These are phyloP conservation scores for Halichoerus grypus DNA, from an alignment of 2,113 vertebrate species.

Conservation along the genomic window DNA sequence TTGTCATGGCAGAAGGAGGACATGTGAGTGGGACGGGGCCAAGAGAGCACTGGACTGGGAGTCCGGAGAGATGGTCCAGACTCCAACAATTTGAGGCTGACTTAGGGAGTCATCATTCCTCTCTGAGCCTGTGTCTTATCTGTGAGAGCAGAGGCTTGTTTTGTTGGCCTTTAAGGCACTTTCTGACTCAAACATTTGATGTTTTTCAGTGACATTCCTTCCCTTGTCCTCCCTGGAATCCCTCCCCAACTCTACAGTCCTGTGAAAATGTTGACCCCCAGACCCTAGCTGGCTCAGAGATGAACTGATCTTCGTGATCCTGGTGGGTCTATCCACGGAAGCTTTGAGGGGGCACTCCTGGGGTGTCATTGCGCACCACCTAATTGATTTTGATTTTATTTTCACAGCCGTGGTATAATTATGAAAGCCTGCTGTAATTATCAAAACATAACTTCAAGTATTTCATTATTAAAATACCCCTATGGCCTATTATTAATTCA, in stretches of 20 bases:
- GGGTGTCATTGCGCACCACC: slow-evolving; percentile 57
- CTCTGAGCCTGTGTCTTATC: background rate
- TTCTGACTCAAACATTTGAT: background rate
- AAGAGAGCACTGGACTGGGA: background rate
- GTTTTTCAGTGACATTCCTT: background rate
- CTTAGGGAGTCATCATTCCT: background rate
- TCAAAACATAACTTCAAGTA: slow-evolving; percentile 93
- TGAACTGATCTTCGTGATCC: background rate
- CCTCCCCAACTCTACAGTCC: background rate
- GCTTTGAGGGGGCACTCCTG: slow-evolving; percentile 64
- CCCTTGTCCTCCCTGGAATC: background rate
- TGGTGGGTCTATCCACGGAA: slow-evolving; percentile 49
- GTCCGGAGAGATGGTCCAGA: background rate
- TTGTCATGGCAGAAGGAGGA: background rate
- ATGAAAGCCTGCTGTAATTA: slow-evolving; percentile 92
- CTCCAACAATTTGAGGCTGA: background rate
- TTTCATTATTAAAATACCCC: slow-evolving; percentile 95
- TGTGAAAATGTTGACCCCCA: background rate
- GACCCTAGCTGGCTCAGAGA: background rate
- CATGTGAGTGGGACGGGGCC: rapidly evolving
- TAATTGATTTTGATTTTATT: slow-evolving; percentile 87
- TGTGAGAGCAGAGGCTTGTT: background rate
- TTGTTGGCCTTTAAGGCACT: background rate
- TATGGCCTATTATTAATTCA: slow-evolving; percentile 94
- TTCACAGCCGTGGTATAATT: slow-evolving; percentile 89